These are phyloP conservation scores for Colinus virginianus DNA, from an alignment of 2,113 vertebrate genomes.

Conservation along the genomic window DNA sequence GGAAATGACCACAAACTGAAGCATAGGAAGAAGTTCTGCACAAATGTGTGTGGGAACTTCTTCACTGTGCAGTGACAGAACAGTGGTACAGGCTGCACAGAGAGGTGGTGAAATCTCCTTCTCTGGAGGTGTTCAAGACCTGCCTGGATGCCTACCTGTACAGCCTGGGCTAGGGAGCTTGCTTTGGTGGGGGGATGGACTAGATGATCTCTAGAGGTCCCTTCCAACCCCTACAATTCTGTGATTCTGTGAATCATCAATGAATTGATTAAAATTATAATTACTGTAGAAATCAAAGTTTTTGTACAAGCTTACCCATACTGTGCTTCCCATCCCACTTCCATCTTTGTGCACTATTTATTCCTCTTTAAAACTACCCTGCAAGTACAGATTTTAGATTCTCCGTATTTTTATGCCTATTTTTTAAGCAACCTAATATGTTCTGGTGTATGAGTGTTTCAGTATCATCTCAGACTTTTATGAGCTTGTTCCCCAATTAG, in stretches of 20 bases:
- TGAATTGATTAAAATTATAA: slow-evolving; percentile 51
- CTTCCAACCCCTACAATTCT: too few relatives aligned
- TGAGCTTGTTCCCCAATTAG: slow-evolving; percentile 55
- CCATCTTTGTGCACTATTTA: slow-evolving; percentile 33
- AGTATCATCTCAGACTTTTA: slow-evolving; percentile 60
- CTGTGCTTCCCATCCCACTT: not conserved
- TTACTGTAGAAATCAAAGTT: slow-evolving; percentile 26
- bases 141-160: too few relatives aligned
- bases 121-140: too few relatives aligned
- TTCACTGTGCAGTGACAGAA: too few relatives aligned
- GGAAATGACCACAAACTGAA: too few relatives aligned
- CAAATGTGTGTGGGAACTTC: too few relatives aligned
- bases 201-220: too few relatives aligned
- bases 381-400: slow-evolving; percentile 42
- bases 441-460: slow-evolving; percentile 40
- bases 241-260: not conserved
- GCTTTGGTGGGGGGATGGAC: too few relatives aligned
- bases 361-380: slow-evolving; percentile 34
- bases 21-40: too few relatives aligned
- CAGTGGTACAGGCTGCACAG: too few relatives aligned
- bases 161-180: too few relatives aligned
- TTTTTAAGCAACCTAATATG: slow-evolving; percentile 34
- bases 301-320: not conserved
- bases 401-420: slow-evolving; percentile 20
- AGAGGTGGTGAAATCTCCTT: too few relatives aligned